These are phyloP conservation scores for Caenorhabditis drosophilae DNA, from an alignment of 2,888 invertebrate species.

Conservation along the genomic window DNA sequence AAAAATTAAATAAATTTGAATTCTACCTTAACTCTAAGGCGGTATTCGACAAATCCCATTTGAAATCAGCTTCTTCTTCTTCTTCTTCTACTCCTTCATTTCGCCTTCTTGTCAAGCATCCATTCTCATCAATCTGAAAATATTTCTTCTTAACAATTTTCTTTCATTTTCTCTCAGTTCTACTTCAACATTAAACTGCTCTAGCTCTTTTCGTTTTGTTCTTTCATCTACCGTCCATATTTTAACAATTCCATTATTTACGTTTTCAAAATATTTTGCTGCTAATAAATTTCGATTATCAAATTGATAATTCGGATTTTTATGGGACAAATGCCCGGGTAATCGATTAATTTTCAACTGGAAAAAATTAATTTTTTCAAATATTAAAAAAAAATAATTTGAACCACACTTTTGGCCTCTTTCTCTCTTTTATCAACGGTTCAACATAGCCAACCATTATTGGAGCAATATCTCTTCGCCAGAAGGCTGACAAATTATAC, in stretches of 20 bases:
- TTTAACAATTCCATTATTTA: conserved; percentile 7
- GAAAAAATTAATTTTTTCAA: too few relatives aligned
- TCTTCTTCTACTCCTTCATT: neutral
- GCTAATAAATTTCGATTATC: conserved; percentile 38
- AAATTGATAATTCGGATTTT: conserved; percentile 8
- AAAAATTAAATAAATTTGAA: too few relatives aligned
- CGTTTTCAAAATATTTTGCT: conserved; percentile 12
- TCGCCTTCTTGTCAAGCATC: neutral
- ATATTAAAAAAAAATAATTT: too few relatives aligned
- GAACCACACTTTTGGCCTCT: conserved; percentile 3
- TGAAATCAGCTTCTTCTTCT: neutral
- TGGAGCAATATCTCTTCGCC: conserved; percentile 31
- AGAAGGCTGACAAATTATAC: conserved; percentile 42
- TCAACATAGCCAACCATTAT: conserved; percentile 14
- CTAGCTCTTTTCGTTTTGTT: conserved; percentile 28
- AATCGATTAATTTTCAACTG: conserved; percentile 12
- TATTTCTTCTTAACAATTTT: too few relatives aligned
- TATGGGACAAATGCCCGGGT: conserved; percentile 29
- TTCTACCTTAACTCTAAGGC: too few relatives aligned
- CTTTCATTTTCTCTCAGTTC: too few relatives aligned
- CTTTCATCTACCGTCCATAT: conserved; percentile 46
- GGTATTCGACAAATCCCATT: too few relatives aligned
- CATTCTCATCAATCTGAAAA: conserved; percentile 11
- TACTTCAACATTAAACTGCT: conserved; percentile 23
- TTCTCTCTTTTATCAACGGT: conserved; percentile 24